Evolutionary conservation across 2,113 vertebrate species (phyloP), one percentile per base, ranked within the genome.

Genomic region (Trematomus loennbergii): DNA sequence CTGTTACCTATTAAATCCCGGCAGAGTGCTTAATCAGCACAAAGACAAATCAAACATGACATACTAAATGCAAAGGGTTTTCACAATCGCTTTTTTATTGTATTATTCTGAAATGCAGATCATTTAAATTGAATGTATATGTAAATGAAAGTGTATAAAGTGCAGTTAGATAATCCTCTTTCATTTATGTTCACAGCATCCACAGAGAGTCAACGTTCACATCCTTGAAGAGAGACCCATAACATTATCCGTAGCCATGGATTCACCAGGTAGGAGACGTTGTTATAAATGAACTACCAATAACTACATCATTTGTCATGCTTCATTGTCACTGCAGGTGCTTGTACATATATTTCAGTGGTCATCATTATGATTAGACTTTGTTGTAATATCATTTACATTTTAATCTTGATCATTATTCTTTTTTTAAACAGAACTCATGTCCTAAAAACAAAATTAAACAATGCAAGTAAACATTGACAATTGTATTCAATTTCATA

Each of bases 221-320:
- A 66, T 20, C 16, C 10, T 17, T 58, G 11, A 60, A 36, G 60
- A 61, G 22, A 60, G 72, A 76, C 22, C 13, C 29, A 17, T 43
- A 36, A 3, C 50, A 29, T 72, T 65, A 55, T 58, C 20, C 40
- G 36, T 70, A 61, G 29, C 64, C 73, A 90, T 90, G 87, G 89
- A 91, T 48, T 64, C 88, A 59, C 87, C 60, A 84, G 83, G 89
- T 92, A 82, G 83, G 52, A 49, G 59, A 49, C 13, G n/a, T 3
- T 1, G 15, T 11, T 12, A 40, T 46, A 5, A 20, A 40, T 8
- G 1, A 43, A 20, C 22, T 11, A 20, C 10, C 5, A 48, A 7
- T 48, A 60, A 12, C 60, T 12, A 12, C 17, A 64, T 61, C 61
- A 50, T 58, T 40, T 52, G 8, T 78, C 25, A n/a, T 0, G 3